A percentile compares a stretch with the other conserved stretches of the same genome.
Evolutionary conservation across 2,888 invertebrate species (phyloP).

Genomic region (Athetis lepigone): DNA sequence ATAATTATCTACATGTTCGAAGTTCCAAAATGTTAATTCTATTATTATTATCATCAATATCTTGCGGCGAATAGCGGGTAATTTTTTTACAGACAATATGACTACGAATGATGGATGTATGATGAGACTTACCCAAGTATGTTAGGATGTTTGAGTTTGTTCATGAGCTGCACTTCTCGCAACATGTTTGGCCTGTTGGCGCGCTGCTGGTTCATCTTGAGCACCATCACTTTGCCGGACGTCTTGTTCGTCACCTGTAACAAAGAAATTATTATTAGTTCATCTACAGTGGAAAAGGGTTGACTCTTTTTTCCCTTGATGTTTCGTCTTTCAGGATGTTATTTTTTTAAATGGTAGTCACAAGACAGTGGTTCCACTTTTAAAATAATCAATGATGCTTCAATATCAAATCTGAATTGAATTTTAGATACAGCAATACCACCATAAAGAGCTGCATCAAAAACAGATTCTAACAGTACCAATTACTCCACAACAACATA

Average conservation of each 20-base stretch:
- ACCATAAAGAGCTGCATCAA: not conserved
- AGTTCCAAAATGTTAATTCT: too few relatives aligned
- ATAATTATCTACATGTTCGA: too few relatives aligned
- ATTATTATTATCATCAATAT: too few relatives aligned
- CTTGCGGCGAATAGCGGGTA: too few relatives aligned
- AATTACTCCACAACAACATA: not conserved
- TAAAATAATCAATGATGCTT: not conserved
- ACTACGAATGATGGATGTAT: not conserved
- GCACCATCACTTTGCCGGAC: slow-evolving; percentile 98
- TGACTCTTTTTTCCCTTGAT: too few relatives aligned
- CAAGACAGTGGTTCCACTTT: not conserved
- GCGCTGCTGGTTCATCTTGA: slow-evolving; percentile 98
- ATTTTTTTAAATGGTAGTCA: not conserved
- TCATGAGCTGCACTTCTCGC: slow-evolving; percentile 99
- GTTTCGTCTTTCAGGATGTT: too few relatives aligned
- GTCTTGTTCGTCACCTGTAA: slow-evolving; percentile 97
- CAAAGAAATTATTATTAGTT: slow-evolving; percentile 30
- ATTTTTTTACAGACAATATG: too few relatives aligned
- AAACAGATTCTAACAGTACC: not conserved
- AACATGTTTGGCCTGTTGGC: slow-evolving; percentile 99
- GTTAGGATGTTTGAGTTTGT: slow-evolving; percentile 98
- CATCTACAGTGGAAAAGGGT: not conserved
- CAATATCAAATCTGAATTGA: too few relatives aligned
- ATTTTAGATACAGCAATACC: not conserved
- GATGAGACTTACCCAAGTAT: slow-evolving; percentile 94